Evolutionary conservation across 2,113 vertebrate species (phyloP), one percentile per base, ranked within the genome.

Genomic region (Isurus oxyrinchus): DNA sequence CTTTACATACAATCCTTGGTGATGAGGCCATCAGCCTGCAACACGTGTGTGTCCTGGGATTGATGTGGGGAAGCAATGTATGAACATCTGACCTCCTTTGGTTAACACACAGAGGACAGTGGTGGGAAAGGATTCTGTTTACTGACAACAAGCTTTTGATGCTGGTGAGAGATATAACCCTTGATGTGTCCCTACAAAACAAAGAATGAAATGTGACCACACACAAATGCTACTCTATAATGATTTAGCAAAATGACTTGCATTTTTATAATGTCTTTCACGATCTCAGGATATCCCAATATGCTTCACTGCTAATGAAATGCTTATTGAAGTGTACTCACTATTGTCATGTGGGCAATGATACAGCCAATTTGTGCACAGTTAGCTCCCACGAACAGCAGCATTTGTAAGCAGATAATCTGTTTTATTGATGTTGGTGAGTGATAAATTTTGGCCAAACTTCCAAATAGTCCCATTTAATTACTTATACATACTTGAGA

Each of bases 61-160:
- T 63, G 59, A 19, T 21, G n/a, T 61, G 81, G 59, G 7, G n/a
- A 21, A 61, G 61, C 59, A 94, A 63, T 66, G 44, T 6, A 35
- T 63, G 35, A 44, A 66, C n/a, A 19, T 63, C 59, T 35, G 7
- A n/a, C 35, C 35, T 23, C 19, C 7, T 21, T 21, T 94, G 5
- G 94, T 98, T 98, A 99, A 88, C 98, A 99, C 96, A 99, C 97
- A 0, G 98, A 98, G 57, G 99, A 99, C 63, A 99, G 97, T 0
- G 98, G 97, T 76, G 99, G 99, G 97, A 99, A 99, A 0, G 99
- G 99, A 93, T 99, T 99, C 97, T 99, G 99, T 97, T 99, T 99
- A 97, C 99, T 99, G 97, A 99, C 99, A 1, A 99, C 99, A 16
- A 99, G 98, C 97, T 99, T 99, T 97, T 99, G 99, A 97, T 99